Evolutionary conservation across 2,888 invertebrate species (phyloP), one percentile per base, ranked within the genome.

Genomic region (Pyrrhosoma nymphula): DNA sequence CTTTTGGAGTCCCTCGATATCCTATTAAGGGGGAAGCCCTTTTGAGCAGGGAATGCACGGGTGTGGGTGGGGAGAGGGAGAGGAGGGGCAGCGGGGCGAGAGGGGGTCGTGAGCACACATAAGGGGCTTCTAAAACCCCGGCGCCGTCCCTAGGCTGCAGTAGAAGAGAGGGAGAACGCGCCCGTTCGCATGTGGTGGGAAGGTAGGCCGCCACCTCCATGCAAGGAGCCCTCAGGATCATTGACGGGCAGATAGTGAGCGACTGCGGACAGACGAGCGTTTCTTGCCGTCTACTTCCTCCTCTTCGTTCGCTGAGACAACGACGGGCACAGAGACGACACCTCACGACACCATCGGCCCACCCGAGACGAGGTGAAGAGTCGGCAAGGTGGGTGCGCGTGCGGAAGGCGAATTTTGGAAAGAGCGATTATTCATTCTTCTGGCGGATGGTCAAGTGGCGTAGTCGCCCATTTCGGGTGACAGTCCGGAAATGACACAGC

Each of bases 61-160:
- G 47, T n/a, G 26, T 35, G 91, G 91, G 90, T 26, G 20, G 39
- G 26, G 39, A 47, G 93, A n/a, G 47, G 26, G 16, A n/a, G 69
- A 69, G 91, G n/a, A 26, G 35, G 93, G 93, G 56, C 47, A 69
- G 39, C 26, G 47, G 93, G 93, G 39, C 18, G 47, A n/a, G 55
- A 47, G 47, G 69, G 93, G 69, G 69, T 16, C 12, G 82, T 14
- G 82, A 82, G 35, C 35, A 82, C 93, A 93, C 93, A 69, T 63
- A 93, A 93, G 93, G 69, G 93, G 93, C 93, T 93, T 93, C 93
- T 93, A 93, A 93, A 93, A 93, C 93, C 93, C 93, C n/a, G 30
- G 69, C 69, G 93, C 69, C 93, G 47, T 69, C 93, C 93, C 93
- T 55, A 39, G 47, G 75, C 47, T 56, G 82, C 82, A 35, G 82